phyloP scores from a whole-genome alignment of 2,888 invertebrate species.

The Thera britannica region DNA sequence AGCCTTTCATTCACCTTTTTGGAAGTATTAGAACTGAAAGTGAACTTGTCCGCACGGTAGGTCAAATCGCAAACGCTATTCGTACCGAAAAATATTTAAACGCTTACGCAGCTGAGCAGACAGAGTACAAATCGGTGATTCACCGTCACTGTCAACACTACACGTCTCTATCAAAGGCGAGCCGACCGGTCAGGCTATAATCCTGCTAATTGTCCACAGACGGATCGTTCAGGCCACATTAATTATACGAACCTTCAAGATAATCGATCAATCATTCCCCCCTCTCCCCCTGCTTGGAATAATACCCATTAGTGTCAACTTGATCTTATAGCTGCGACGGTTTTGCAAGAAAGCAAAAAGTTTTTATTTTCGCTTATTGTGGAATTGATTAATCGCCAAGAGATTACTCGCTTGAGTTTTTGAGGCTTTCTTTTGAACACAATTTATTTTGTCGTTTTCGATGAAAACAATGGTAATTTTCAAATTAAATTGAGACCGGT shows the following conservation, averaged over 20 bases:
- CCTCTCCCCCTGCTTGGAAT: conserved; percentile 46
- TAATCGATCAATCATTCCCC: conserved; percentile 69
- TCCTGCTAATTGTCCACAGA: conserved; percentile 57
- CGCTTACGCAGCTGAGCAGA: conserved; percentile 12
- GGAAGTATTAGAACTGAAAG: not conserved
- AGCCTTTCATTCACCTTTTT: not conserved
- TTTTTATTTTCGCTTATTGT: conserved; percentile 38
- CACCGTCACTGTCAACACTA: conserved; percentile 29
- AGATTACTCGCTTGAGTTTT: conserved; percentile 21
- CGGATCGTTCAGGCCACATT: conserved; percentile 64
- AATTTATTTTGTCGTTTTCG: conserved; percentile 27
- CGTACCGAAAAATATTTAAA: conserved; percentile 8
- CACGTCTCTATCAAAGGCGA: conserved; percentile 35
- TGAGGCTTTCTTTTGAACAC: conserved; percentile 17
- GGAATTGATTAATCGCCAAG: conserved; percentile 35
- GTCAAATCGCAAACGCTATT: conserved; percentile 9
- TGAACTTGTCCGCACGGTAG: not conserved
- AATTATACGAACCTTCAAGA: conserved; percentile 65
- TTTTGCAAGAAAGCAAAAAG: conserved; percentile 31
- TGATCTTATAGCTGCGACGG: conserved; percentile 52
- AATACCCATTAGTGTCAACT: conserved; percentile 66
- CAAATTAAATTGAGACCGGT: conserved; percentile 23
- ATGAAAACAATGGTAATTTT: conserved; percentile 25
- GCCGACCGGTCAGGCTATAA: conserved; percentile 45
- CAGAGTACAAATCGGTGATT: conserved; percentile 19